Conservation (phyloP, 2,888 invertebrate species). For the Stictocephala bisonia region DNA sequence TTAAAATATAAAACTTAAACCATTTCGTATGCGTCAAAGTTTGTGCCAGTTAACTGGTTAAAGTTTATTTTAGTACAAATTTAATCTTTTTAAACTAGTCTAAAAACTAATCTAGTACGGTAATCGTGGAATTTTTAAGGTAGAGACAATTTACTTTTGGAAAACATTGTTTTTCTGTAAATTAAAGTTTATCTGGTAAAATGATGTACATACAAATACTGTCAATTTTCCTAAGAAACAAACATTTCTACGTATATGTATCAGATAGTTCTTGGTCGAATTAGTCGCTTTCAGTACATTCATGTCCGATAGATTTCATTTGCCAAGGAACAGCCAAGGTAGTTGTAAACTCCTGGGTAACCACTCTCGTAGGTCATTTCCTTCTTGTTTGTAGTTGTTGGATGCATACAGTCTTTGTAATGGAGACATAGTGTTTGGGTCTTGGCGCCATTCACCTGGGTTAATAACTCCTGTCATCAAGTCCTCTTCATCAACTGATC, state of each 20-base stretch:
- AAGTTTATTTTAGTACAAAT: no score
- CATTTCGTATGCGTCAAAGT: not conserved
- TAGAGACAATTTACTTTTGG: conserved; percentile 1
- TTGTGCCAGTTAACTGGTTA: not conserved
- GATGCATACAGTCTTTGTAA: conserved; percentile 24
- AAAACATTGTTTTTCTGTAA: not conserved
- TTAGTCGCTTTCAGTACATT: conserved; percentile 32
- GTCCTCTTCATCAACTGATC: conserved; percentile 41
- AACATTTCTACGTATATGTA: conserved; percentile 13
- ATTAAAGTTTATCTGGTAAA: conserved; percentile 11
- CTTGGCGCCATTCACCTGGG: conserved; percentile 39
- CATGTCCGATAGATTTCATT: conserved; percentile 32
- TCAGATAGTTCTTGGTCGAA: conserved; percentile 19
- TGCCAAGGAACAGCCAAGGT: conserved; percentile 39
- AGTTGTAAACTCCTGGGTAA: conserved; percentile 30
- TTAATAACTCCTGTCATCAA: conserved; percentile 23
- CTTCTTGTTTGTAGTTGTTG: conserved; percentile 27
- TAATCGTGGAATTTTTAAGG: conserved; percentile 3
- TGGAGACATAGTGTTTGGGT: conserved; percentile 37
- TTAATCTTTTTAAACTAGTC: no score
- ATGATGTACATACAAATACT: conserved; percentile 20
- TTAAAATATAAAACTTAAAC: not conserved
- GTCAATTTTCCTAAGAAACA: conserved; percentile 11
- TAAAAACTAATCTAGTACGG: not conserved
- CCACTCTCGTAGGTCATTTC: conserved; percentile 30